These are phyloP conservation scores for Odocoileus virginianus DNA, from an alignment of 2,113 vertebrate genomes.

Conservation along the genomic window DNA sequence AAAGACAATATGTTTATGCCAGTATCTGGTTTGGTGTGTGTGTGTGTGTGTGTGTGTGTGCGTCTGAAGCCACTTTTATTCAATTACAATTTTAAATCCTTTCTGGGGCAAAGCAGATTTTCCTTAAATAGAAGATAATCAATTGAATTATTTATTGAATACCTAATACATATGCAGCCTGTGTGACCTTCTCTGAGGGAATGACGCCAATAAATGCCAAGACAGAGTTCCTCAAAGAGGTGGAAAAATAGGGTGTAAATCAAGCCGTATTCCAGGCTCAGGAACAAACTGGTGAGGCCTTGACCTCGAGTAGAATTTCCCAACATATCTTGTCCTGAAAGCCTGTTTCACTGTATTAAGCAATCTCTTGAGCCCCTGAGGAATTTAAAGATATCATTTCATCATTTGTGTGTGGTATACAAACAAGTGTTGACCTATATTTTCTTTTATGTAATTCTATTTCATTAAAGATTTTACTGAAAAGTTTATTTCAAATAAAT, in stretches of 20 bases:
- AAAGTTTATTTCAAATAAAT: background rate
- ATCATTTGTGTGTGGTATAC: background rate
- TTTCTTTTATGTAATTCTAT: background rate
- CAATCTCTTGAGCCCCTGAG: constrained; percentile 18
- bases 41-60: no score
- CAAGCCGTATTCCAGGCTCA: background rate
- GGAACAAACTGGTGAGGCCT: background rate
- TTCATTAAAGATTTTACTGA: background rate
- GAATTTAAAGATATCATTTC: constrained; percentile 31
- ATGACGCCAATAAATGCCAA: background rate
- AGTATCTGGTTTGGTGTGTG: background rate
- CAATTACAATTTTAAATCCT: background rate
- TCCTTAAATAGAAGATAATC: constrained; percentile 3
- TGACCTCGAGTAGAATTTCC: constrained; percentile 39
- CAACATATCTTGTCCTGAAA: background rate
- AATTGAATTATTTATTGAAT: background rate
- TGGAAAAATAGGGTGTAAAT: background rate
- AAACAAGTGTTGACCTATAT: background rate
- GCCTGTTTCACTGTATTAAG: constrained; percentile 6
- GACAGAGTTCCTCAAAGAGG: background rate
- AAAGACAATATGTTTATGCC: background rate
- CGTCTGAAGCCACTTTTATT: background rate
- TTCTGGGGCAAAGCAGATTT: background rate
- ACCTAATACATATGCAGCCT: background rate
- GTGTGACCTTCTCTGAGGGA: background rate